Percentiles rank a stretch among this genome's conserved stretches.
Conservation (phyloP, 1,140 invertebrate genomes). For the Sycophila sp. region DNA sequence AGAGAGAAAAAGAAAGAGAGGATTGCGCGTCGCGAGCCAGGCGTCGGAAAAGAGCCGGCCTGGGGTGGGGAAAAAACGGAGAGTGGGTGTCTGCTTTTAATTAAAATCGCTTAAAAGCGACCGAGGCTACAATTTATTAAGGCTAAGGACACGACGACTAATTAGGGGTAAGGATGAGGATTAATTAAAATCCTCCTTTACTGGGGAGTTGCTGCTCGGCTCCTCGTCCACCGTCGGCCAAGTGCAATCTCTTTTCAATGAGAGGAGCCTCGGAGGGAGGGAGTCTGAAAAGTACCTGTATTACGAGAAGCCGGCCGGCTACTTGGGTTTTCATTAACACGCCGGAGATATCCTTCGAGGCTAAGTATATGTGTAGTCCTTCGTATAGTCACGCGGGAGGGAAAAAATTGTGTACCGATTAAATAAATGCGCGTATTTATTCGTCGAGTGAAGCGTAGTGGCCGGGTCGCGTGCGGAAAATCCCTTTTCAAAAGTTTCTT, state of each 20-base stretch:
- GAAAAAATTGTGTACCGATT: background rate
- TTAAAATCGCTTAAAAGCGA: slow-evolving; percentile 59
- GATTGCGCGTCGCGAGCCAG: no score
- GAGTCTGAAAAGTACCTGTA: background rate
- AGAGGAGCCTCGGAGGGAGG: background rate
- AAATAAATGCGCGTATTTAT: slow-evolving; percentile 1
- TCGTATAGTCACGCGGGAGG: background rate
- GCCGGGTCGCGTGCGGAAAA: background rate
- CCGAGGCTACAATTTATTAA: slow-evolving; percentile 36
- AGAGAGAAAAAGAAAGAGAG: background rate
- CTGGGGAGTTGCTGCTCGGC: background rate
- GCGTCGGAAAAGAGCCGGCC: no score
- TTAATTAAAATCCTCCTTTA: slow-evolving; percentile 45
- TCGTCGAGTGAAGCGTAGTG: no score
- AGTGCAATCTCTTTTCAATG: slow-evolving; percentile 31
- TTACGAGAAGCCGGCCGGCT: background rate
- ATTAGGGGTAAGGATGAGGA: slow-evolving; percentile 43
- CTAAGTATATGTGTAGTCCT: background rate
- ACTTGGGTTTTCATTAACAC: slow-evolving; percentile 21
- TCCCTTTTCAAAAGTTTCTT: background rate
- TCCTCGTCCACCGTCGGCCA: background rate
- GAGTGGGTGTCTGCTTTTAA: slow-evolving; percentile 49
- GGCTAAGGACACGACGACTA: slow-evolving; percentile 39
- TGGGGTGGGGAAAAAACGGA: background rate
- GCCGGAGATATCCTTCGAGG: background rate